Base-by-base conservation (phyloP, 2,113 vertebrate species). In the Hirundichthys speculiger region DNA sequence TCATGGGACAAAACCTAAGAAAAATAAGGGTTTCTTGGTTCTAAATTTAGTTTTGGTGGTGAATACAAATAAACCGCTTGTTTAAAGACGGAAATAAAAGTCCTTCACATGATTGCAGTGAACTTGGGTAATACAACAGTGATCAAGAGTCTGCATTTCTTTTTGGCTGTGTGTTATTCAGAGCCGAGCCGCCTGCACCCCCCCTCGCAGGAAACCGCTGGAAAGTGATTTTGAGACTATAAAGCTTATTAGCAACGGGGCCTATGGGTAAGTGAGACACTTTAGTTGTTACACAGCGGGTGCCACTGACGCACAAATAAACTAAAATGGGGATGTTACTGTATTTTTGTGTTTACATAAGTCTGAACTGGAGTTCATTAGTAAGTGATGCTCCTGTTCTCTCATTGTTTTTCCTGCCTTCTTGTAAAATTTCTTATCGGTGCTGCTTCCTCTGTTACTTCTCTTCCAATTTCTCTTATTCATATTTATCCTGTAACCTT, bases 191-290 rank as follows among this genome's bases (percentile, higher is more conserved):
- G 86, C 85, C 0, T 69, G 75, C 11, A 78, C 91, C 0, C 85
- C 91, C 0, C 90, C 93, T 0, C 93, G 95, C 34, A 94, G 94
- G 74, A 97, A 96, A 67, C 96, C 96, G 0, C 91, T 94, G 0
- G 96, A 98, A 86, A 94, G 83, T 0, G 96, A 98, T 88, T 98
- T 98, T 4, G 96, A 98, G 79, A 97, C 94, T 27, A 94, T 96
- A 89, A 98, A 98, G 65, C 91, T 98, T 47, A 98, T 98, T 87
- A 98, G 96, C 88, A 98, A 98, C 0, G 96, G 96, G 3, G 96
- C 96, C 51, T 98, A 98, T 0, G 96, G 96, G 96, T 98, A 90
- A 94, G 94, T 58, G 49, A 64, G 60, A 53, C 51, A 46, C 64
- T 57, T 40, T 19, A 11, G 18, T 21, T 42, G 30, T 34, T 7